Conservation (phyloP, 2,888 invertebrate species). For the Ectemnius continuus region DNA sequence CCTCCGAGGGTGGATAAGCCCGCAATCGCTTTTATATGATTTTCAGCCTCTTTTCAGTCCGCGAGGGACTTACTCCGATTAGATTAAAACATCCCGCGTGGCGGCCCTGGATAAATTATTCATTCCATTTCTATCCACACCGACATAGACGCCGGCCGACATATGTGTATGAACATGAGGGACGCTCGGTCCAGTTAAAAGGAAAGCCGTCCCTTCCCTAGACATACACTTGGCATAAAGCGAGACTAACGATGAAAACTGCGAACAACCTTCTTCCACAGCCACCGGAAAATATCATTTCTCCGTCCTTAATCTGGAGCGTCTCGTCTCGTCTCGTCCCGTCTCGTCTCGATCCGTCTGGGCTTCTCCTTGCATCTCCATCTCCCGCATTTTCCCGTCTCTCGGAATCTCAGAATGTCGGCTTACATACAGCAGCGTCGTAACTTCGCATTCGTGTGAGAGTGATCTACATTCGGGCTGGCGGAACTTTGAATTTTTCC, state of each 20-base stretch:
- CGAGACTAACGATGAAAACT: not conserved
- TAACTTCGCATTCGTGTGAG: too few species aligned
- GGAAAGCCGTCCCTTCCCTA: too few species aligned
- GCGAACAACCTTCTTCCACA: conserved; percentile 8
- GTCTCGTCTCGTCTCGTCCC: too few species aligned
- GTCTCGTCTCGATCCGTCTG: too few species aligned
- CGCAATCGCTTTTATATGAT: conserved; percentile 15
- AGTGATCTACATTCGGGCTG: too few species aligned
- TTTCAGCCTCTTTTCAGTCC: not conserved
- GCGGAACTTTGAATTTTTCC: conserved; percentile 1
- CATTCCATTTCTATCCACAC: conserved; percentile 38
- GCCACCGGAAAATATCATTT: not conserved
- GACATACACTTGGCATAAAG: not conserved
- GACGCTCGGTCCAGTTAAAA: too few species aligned
- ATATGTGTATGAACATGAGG: not conserved
- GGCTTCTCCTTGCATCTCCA: too few species aligned
- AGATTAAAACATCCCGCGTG: conserved; percentile 27
- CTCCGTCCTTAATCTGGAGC: too few species aligned
- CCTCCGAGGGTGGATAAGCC: not conserved
- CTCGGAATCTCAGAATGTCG: too few species aligned
- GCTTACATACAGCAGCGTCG: too few species aligned
- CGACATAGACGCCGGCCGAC: conserved; percentile 30
- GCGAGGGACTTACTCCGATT: conserved; percentile 30
- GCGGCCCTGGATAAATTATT: conserved; percentile 44
- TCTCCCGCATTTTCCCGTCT: too few species aligned